Conservation (phyloP, 2,113 vertebrate species). For the Sturnira hondurensis region DNA sequence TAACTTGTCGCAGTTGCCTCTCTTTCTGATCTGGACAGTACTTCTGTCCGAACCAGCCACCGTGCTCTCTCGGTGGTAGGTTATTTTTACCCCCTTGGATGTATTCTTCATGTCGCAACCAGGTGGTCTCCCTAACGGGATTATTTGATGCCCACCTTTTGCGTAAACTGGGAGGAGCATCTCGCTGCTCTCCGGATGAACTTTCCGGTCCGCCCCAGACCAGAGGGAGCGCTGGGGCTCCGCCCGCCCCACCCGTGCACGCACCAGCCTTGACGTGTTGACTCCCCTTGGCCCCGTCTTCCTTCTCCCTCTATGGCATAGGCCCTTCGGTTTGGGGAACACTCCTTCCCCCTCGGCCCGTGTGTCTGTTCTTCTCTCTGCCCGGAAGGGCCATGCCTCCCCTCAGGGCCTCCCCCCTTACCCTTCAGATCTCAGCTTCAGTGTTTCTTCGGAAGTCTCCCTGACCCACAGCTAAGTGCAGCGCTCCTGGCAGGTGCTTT, state of each 20-base stretch:
- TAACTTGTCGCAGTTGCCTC: neutral
- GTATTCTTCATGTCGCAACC: neutral
- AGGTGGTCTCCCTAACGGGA: neutral
- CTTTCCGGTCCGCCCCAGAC: neutral
- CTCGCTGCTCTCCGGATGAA: neutral
- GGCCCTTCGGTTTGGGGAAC: neutral
- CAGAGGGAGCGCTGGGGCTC: neutral
- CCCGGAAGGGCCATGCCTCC: neutral
- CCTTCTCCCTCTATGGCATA: neutral
- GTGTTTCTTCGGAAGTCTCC: neutral
- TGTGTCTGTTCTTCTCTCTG: neutral
- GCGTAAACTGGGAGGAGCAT: neutral
- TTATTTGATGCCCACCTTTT: neutral
- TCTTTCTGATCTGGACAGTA: neutral
- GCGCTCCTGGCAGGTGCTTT: neutral
- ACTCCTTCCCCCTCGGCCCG: neutral
- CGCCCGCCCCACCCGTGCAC: rapidly evolving
- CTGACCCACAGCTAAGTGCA: neutral
- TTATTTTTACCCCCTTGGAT: neutral
- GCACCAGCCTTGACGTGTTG: neutral
- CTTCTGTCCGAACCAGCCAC: neutral
- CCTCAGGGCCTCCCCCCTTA: neutral
- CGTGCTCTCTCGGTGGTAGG: rapidly evolving
- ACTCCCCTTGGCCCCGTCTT: neutral
- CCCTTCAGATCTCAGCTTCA: neutral